A percentile compares a stretch with the other conserved stretches of the same genome.
Conservation (phyloP, 1,140 invertebrate genomes). For the Drosophila nannoptera region DNA sequence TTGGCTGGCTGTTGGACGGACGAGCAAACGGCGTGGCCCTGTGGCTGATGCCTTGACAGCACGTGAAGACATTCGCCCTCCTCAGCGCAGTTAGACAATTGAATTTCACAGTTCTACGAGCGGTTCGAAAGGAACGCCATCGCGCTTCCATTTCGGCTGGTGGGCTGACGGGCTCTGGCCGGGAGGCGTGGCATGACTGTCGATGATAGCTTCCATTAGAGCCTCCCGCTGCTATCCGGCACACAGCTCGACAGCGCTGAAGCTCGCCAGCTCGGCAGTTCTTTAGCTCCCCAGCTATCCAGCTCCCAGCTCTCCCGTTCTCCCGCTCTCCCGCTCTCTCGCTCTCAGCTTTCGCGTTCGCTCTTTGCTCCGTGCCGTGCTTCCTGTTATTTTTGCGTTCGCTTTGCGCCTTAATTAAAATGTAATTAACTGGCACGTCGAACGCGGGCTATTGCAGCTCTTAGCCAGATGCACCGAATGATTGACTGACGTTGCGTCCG, state of each 20-base stretch:
- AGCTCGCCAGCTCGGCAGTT: no score
- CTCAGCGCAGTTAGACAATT: constrained; percentile 61
- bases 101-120: constrained; percentile 36
- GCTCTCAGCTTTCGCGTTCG: no score
- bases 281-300: no score
- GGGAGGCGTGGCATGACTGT: constrained; percentile 37
- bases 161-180: no score
- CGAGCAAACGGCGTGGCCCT: constrained; percentile 3
- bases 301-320: no score
- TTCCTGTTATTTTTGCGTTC: constrained; percentile 11
- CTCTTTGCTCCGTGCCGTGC: not conserved
- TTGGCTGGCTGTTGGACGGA: not conserved
- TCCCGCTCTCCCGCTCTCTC: no score
- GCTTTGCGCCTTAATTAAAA: constrained; percentile 70
- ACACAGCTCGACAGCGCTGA: not conserved
- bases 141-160: constrained; percentile 22
- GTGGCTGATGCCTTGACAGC: constrained; percentile 28
- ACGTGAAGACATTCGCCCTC: constrained; percentile 16
- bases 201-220: constrained; percentile 62
- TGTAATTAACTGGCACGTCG: constrained; percentile 66
- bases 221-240: not conserved
- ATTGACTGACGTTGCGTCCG: constrained; percentile 30
- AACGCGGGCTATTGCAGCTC: constrained; percentile 34
- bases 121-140: constrained; percentile 8
- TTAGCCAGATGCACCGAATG: constrained; percentile 31